Conservation (phyloP, 2,113 vertebrate species). For the Pavo muticus region DNA sequence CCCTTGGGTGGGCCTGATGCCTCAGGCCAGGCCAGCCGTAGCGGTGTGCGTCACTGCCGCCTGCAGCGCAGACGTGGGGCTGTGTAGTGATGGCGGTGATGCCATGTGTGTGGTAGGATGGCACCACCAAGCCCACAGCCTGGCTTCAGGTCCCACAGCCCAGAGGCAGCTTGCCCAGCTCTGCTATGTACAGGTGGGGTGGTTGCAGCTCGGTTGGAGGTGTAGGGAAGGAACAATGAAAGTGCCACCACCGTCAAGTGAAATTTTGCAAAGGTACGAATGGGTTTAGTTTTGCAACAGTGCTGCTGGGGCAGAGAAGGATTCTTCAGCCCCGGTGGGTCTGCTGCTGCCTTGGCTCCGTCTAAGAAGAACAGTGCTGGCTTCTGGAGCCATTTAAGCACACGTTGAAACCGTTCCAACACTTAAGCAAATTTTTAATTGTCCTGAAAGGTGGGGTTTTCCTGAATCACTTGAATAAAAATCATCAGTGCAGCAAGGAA, state of each 20-base stretch:
- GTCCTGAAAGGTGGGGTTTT: not conserved
- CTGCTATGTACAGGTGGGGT: not conserved
- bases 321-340: not conserved
- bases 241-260: not conserved
- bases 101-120: not conserved
- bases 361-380: not conserved
- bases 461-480: not conserved
- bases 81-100: not conserved
- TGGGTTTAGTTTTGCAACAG: not conserved
- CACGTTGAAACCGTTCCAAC: not conserved
- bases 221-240: not conserved
- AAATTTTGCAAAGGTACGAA: not conserved
- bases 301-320: not conserved
- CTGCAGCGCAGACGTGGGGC: not conserved
- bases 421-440: not conserved
- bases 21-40: not conserved
- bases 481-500: not conserved
- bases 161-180: not conserved
- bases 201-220: not conserved
- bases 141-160: fast-evolving
- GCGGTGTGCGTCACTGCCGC: not conserved
- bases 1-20: too few relatives aligned
- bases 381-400: not conserved
- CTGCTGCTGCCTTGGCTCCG: not conserved
- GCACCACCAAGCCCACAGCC: not conserved